These are phyloP conservation scores for Platypus cylindrus DNA, from an alignment of 2,888 invertebrate species.

Conservation along the genomic window DNA sequence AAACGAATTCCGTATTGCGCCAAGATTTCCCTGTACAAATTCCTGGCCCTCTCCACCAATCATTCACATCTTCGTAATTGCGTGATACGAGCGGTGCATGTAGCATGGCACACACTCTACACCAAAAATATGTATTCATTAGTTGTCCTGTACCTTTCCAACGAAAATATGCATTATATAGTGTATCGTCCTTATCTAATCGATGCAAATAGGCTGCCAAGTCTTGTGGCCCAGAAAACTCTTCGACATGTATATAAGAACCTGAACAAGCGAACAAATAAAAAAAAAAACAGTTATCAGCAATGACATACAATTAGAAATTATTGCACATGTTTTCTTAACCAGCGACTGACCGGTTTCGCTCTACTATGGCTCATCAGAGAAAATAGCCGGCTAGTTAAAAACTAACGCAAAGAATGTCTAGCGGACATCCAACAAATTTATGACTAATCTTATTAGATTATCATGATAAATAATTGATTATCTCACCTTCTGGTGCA, in stretches of 20 bases:
- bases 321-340: no score
- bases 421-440: no score
- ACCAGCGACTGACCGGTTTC: no score
- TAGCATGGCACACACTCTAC: conserved; percentile 75
- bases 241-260: conserved; percentile 92
- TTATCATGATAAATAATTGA: no score
- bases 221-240: conserved; percentile 77
- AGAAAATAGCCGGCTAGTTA: no score
- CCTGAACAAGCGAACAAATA: conserved; percentile 29
- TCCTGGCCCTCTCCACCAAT: conserved; percentile 81
- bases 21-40: conserved; percentile 67
- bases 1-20: conserved; percentile 33
- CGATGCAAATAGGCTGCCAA: conserved; percentile 76
- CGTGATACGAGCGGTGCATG: conserved; percentile 48
- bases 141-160: conserved; percentile 90
- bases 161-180: conserved; percentile 90
- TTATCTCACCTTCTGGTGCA: conserved; percentile 60
- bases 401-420: no score
- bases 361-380: no score
- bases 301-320: neutral
- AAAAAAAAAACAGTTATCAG: no score
- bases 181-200: conserved; percentile 73
- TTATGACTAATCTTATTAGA: no score
- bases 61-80: conserved; percentile 72
- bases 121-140: conserved; percentile 92